Evolutionary conservation across 2,797 vertebrate species (phyloP), one percentile per base, ranked within the genome.

Genomic region (Parambassis ranga): DNA sequence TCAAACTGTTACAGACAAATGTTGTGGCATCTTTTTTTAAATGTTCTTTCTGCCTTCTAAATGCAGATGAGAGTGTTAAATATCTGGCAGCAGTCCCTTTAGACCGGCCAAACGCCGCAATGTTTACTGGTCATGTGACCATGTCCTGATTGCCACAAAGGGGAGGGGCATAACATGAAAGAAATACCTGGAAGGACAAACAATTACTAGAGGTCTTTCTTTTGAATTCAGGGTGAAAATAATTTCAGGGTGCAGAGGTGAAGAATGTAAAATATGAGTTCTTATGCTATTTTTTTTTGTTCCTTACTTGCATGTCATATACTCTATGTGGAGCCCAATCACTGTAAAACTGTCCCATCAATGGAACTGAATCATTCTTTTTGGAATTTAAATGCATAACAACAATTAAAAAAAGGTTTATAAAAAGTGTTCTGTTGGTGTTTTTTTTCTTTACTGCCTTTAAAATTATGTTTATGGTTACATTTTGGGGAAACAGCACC

Each of bases 231-330:
- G 77, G 83, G 72, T 84, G 36, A 72, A 75, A 80, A 67, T 65
- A 4, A 59, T 82, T 85, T 78, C 81, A 90, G 83, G 72, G 66
- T 83, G 30, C 65, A 75, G 63, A 79, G 65, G 75, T 79, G 72
- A 75, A 84, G 77, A 92, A 87, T 89, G 81, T 90, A 84, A 74
- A 90, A 59, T 77, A 74, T 79, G 39, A 75, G 57, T 83, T 88
- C 28, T 82, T 65, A 59, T 68, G 55, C 52, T 82, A 43, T 26
- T 14, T 10, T 22, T 53, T 73, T 72, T 62, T n/a, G n/a, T 82
- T 79, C 60, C 61, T 88, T 85, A 74, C 71, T 38, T 91, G 92
- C 92, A 93, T 92, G 91, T 90, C 82, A 80, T 84, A 75, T 85
- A 84, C 35, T 87, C 66, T 81, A 39, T 84, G 87, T 92, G 75